Evolutionary conservation across 1,140 invertebrate species (phyloP), one percentile per base, ranked within the genome.

Genomic region (Bicyclus anynana): DNA sequence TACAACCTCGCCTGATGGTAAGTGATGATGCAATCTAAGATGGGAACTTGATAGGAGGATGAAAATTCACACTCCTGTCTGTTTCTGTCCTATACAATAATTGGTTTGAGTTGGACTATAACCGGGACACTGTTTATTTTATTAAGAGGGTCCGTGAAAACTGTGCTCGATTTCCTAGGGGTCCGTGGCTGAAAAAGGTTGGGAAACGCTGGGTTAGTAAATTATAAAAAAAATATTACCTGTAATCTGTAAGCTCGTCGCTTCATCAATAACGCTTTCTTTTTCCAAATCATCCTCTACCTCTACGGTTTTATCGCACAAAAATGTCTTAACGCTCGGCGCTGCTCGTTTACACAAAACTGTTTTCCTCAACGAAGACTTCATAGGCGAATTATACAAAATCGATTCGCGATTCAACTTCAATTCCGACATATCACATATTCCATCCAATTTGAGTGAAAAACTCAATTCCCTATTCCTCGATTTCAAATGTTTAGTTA

Each of bases 221-320:
- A n/a, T n/a, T n/a, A n/a, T n/a, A n/a, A n/a, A n/a, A n/a, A n/a
- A 65, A 52, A 54, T 56, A 38, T 64, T 67, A 87, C 87, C 84
- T 62, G 87, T 83, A 51, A 89, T 83, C 62, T 89, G 87, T 23
- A 89, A 72, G 65, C 79, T 86, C n/a, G 69, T 75, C 16, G 65
- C 68, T 29, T 76, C 73, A 64, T 88, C 80, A 35, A 84, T 65
- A 21, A 72, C 23, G 46, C 69, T 73, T 16, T 61, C 67, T 20
- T 53, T 68, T 37, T 74, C 65, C 6, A 53, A 58, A 46, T 44
- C 21, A 53, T 44, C 66, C 26, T 48, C 58, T 23, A 63, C 55
- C 10, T 33, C 29, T 21, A 62, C 26, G 2, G 9, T 21, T 55
- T 65, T 44, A 12, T n/a, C 46, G 51, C 7, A 51, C 55, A 23